Conservation (phyloP, 2,888 invertebrate genomes). For the Neoitamus cyanurus region DNA sequence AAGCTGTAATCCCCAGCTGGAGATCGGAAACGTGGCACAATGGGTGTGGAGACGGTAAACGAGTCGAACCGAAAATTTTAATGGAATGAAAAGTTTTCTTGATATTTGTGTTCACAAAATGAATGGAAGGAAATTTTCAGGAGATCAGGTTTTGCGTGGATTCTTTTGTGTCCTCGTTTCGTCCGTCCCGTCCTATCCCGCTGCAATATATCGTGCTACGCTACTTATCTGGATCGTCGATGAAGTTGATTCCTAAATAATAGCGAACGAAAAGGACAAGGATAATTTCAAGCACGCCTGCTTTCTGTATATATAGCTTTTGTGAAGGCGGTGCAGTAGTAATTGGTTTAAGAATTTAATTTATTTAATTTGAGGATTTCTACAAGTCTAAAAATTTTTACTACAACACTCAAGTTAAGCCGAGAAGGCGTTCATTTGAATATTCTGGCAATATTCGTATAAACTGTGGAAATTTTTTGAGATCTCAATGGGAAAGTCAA, state of each 20-base stretch:
- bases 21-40: neutral
- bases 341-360: neutral
- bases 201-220: neutral
- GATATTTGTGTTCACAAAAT: neutral
- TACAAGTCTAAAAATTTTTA: too few relatives aligned
- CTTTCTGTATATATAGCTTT: neutral
- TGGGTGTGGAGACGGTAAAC: neutral
- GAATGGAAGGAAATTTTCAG: neutral
- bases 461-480: neutral
- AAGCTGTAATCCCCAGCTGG: neutral
- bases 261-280: neutral
- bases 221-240: neutral
- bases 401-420: too few relatives aligned
- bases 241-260: neutral
- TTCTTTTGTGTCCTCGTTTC: neutral
- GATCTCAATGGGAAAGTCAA: neutral
- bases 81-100: neutral
- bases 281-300: neutral
- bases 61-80: neutral
- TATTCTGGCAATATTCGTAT: neutral
- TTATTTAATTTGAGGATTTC: neutral
- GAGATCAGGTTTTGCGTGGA: neutral
- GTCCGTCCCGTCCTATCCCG: neutral
- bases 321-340: neutral
- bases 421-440: neutral